phyloP scores from a whole-genome alignment of 2,797 vertebrate species.

The Aldrovandia affinis region DNA sequence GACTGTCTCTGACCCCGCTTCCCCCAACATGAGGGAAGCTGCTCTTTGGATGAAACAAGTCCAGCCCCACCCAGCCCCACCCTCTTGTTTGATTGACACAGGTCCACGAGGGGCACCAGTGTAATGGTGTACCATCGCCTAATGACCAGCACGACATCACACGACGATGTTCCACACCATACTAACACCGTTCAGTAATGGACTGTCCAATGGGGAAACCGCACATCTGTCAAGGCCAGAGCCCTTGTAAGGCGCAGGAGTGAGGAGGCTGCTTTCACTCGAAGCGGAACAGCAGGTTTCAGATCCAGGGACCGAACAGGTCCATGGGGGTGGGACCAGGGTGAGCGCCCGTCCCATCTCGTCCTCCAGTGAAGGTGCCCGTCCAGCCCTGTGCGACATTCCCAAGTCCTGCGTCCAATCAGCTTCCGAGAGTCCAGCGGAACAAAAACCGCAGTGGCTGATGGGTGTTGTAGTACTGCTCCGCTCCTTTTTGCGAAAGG shows the following conservation, averaged over 20 bases:
- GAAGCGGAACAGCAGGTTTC: background rate
- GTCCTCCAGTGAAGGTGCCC: background rate
- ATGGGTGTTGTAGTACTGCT: constrained; percentile 7
- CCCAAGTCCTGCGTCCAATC: background rate
- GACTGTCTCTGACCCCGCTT: background rate
- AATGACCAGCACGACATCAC: background rate
- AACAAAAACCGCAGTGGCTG: background rate
- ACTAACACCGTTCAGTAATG: background rate
- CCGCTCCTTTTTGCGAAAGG: background rate
- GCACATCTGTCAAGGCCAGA: background rate
- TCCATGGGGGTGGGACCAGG: background rate
- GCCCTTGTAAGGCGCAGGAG: background rate
- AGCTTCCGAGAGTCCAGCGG: background rate
- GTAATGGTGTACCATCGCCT: background rate
- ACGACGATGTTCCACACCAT: background rate
- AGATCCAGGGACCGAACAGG: background rate
- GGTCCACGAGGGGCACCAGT: background rate
- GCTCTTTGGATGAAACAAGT: background rate
- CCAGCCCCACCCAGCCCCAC: background rate
- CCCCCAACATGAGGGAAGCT: background rate
- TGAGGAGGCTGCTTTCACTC: background rate
- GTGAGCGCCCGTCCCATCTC: background rate
- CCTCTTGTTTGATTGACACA: background rate
- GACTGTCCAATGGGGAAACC: background rate
- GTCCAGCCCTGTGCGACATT: background rate